These are phyloP conservation scores for Apodemus sylvaticus DNA, from an alignment of 2,113 vertebrate species.

Conservation along the genomic window DNA sequence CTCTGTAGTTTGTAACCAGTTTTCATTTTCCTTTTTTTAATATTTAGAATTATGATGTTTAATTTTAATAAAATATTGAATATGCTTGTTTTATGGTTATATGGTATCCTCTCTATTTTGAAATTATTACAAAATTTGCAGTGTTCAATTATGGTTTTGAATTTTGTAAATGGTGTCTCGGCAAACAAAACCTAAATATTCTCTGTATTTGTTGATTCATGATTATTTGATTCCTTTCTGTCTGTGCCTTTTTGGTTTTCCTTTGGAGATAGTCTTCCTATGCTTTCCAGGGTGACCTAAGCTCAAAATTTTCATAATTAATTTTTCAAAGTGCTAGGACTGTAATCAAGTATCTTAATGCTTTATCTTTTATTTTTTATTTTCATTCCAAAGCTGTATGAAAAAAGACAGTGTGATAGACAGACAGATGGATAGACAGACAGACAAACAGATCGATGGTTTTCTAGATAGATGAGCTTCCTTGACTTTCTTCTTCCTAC, in stretches of 20 bases:
- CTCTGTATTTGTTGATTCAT: not conserved
- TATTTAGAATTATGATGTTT: slow-evolving; percentile 11
- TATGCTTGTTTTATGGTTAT: not conserved
- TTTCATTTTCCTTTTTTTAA: not conserved
- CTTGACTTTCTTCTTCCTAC: not conserved
- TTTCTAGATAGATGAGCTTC: not conserved
- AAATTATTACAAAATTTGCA: not conserved
- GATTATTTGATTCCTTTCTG: not conserved
- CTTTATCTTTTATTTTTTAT: not conserved
- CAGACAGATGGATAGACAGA: not conserved
- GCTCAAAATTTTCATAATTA: not conserved
- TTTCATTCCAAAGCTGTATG: not conserved
- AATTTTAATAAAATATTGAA: slow-evolving; percentile 13
- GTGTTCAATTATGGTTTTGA: not conserved
- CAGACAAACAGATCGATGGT: not conserved
- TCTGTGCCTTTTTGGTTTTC: slow-evolving; percentile 11
- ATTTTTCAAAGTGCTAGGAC: not conserved
- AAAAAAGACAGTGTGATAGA: not conserved
- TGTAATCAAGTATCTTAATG: not conserved
- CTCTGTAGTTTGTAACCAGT: not conserved
- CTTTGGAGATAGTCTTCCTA: not conserved
- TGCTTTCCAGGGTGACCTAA: not conserved
- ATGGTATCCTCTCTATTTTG: not conserved
- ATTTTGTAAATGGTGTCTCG: slow-evolving; percentile 24
- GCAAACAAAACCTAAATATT: not conserved